These are phyloP conservation scores for Potorous gilbertii DNA, from an alignment of 2,797 vertebrate species.

Conservation along the genomic window DNA sequence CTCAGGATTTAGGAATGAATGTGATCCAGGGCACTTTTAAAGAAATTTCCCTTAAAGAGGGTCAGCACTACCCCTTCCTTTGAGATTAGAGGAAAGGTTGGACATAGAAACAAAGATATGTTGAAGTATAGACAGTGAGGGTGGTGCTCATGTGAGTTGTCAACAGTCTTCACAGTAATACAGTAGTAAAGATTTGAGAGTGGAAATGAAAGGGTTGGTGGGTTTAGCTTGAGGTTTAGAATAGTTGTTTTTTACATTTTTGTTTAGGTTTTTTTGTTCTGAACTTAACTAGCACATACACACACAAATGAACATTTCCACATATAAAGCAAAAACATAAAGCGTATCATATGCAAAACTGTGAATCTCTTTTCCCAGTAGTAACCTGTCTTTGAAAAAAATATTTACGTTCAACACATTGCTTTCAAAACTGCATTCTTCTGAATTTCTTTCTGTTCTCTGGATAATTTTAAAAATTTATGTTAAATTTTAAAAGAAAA, in stretches of 20 bases:
- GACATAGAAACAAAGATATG: not conserved
- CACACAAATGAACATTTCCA: not conserved
- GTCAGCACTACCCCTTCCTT: not conserved
- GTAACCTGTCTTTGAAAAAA: not conserved
- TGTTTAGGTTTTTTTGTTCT: not conserved
- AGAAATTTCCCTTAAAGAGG: not conserved
- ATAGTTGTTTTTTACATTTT: not conserved
- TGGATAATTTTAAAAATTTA: not conserved
- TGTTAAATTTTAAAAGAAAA: not conserved
- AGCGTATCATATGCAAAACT: not conserved
- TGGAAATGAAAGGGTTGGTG: not conserved
- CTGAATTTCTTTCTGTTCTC: not conserved
- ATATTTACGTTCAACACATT: not conserved
- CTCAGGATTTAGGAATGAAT: not conserved
- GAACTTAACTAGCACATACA: not conserved
- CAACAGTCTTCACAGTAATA: not conserved
- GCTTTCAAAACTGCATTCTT: not conserved
- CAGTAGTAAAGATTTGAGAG: not conserved
- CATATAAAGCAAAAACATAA: not conserved
- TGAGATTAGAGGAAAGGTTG: not conserved
- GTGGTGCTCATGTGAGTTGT: not conserved
- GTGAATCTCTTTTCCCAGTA: not conserved
- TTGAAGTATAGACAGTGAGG: not conserved
- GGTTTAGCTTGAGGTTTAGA: not conserved
- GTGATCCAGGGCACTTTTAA: not conserved